Base-by-base conservation (phyloP, 2,797 vertebrate genomes). In the Lerista edwardsae region DNA sequence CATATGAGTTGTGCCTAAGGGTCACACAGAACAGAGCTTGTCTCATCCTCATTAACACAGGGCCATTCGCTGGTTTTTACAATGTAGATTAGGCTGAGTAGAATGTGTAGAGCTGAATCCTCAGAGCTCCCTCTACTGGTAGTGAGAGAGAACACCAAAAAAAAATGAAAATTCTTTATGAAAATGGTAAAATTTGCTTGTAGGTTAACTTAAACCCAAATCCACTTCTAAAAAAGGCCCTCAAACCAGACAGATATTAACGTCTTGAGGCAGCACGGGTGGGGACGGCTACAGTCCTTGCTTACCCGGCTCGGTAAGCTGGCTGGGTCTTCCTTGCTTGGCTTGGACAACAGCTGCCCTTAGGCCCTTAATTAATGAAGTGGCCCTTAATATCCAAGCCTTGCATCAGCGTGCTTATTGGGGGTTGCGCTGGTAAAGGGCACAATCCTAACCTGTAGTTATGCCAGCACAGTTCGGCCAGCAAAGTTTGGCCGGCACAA, bases 121-220 rank as follows among this genome's bases (percentile, higher is more conserved):
- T 89, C 78, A 82, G 83, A 91, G 94, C 96, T 95, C 96, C 95
- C 96, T 96, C 96, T 96, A 94, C 95, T 96, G 95, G 95, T 82
- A 86, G 47, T 86, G 81, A 96, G 80, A 87, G 79, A 79, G 59
- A 69, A 77, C n/a, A 44, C 4, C 41, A 79, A 91, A 65, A 59
- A 34, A 87, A 84, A 91, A 75, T 67, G 73, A 75, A 79, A 41
- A 15, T 55, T 44, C 39, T n/a, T 4, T 21, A 6, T 44, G 3
- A 12, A 12, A 19, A 74, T 36, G 44, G 6, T 21, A 31, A 19
- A 74, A 51, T 2, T 9, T 36, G 14, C 29, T 61, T 61, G 44
- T 75, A 55, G 41, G 25, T 4, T 29, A 25, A 27, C 25, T 44
- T 74, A 15, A 74, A 67, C 31, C 29, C 29, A 79, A 39, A 75